Percentiles rank a stretch among this genome's conserved stretches.
phyloP scores from a whole-genome alignment of 2,888 invertebrate genomes.

The Ormyrus thymus region DNA sequence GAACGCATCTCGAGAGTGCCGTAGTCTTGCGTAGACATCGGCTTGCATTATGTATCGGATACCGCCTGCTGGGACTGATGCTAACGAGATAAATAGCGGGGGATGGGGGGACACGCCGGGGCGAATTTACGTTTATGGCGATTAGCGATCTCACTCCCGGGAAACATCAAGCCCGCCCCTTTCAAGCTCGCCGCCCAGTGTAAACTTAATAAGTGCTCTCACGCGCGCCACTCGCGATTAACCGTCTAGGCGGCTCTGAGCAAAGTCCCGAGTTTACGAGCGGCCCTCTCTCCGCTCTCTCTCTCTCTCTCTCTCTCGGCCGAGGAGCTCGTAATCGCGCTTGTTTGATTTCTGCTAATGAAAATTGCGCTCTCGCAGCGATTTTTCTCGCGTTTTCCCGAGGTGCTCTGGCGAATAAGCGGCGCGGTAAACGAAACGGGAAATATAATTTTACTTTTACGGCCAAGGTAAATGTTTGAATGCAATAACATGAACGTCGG shows the following conservation, averaged over 20 bases:
- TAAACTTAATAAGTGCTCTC: conserved; percentile 51
- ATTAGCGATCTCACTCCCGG: conserved; percentile 52
- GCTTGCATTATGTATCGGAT: conserved; percentile 41
- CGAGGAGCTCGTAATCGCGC: not conserved
- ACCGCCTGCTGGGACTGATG: conserved; percentile 34
- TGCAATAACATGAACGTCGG: too few species aligned
- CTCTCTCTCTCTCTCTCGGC: not conserved
- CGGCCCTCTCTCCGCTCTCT: not conserved
- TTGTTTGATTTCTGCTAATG: not conserved
- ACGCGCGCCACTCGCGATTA: not conserved
- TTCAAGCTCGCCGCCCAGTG: conserved; percentile 14
- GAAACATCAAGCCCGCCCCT: conserved; percentile 34
- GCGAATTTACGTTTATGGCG: conserved; percentile 50
- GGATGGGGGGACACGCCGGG: not conserved
- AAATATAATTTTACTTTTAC: too few species aligned
- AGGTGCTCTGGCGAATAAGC: too few species aligned
- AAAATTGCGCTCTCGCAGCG: not conserved
- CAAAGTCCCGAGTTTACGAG: conserved; percentile 4
- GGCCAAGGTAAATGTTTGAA: too few species aligned
- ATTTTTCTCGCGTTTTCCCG: too few species aligned
- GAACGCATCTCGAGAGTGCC: conserved; percentile 56
- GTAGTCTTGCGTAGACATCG: conserved; percentile 53
- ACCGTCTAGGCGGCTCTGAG: not conserved
- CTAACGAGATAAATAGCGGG: conserved; percentile 47
- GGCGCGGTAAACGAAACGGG: too few species aligned